Conservation (phyloP, 2,113 vertebrate genomes). For the Lampris megalopsis region DNA sequence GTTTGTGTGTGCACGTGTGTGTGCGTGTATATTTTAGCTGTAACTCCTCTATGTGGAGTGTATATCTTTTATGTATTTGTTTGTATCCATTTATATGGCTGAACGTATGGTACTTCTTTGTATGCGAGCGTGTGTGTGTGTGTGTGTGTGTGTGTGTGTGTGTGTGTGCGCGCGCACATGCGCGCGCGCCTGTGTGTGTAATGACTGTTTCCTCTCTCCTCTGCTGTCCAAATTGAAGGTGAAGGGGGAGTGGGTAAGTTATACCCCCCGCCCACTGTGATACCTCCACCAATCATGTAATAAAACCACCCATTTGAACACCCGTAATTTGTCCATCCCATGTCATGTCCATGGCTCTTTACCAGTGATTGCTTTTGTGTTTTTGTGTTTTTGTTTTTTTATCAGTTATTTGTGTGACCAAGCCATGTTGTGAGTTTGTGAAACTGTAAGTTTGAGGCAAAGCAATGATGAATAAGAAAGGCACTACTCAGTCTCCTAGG, state of each 20-base stretch:
- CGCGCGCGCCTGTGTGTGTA: slow-evolving; percentile 17
- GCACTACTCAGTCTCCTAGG: too few relatives aligned
- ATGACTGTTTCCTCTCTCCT: slow-evolving; percentile 84
- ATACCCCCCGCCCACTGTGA: slow-evolving; percentile 51
- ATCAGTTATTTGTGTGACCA: too few relatives aligned
- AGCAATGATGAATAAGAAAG: too few relatives aligned
- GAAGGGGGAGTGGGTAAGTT: slow-evolving; percentile 96
- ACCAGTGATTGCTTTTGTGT: slow-evolving; percentile 6
- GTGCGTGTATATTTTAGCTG: background rate
- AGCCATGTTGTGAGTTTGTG: too few relatives aligned
- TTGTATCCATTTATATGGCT: background rate
- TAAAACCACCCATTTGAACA: slow-evolving; percentile 34
- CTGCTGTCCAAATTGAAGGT: slow-evolving; percentile 90
- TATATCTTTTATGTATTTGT: background rate
- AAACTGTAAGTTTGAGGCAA: too few relatives aligned
- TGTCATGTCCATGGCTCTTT: slow-evolving; percentile 35
- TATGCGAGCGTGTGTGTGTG: background rate
- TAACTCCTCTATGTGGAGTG: background rate
- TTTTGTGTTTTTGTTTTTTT: background rate
- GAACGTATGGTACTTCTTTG: background rate
- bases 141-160: background rate
- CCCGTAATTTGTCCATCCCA: slow-evolving; percentile 50
- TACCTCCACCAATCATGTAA: slow-evolving; percentile 60
- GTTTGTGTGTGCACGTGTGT: background rate
- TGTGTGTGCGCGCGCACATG: slow-evolving; percentile 6